Conservation (phyloP, 2,113 vertebrate genomes). For the Lycaon pictus region DNA sequence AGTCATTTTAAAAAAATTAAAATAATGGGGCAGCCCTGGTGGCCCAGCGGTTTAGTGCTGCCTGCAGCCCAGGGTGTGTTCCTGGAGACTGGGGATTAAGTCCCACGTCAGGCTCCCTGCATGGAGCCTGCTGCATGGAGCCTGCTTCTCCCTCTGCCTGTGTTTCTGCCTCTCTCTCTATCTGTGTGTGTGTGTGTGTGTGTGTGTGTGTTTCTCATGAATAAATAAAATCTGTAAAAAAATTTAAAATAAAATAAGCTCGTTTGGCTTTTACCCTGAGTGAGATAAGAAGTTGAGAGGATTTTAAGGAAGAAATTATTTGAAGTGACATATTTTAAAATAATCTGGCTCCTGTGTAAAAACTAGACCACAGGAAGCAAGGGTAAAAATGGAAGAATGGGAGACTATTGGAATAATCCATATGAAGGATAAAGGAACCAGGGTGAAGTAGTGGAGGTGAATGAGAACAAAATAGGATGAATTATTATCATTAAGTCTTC, state of each 20-base stretch:
- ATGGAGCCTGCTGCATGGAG: no score
- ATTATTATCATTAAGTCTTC: neutral
- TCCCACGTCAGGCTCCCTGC: no score
- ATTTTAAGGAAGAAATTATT: neutral
- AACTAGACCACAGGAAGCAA: neutral
- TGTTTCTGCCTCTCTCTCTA: no score
- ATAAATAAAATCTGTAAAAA: no score
- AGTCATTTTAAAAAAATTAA: neutral
- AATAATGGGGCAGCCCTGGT: no score
- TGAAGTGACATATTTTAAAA: constrained; percentile 17
- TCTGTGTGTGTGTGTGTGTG: no score
- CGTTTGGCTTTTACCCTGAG: neutral
- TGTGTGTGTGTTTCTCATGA: no score
- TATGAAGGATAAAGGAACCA: neutral
- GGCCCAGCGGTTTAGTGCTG: no score
- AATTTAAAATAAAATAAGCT: neutral
- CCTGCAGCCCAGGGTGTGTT: no score
- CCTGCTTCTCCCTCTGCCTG: no score
- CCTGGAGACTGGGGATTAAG: no score
- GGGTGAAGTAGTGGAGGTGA: neutral
- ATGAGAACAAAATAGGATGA: neutral
- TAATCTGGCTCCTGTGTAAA: neutral
- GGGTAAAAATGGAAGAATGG: neutral
- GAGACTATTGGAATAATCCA: neutral
- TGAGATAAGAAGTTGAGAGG: neutral